Percentiles rank a stretch among this genome's conserved stretches.
phyloP scores from a whole-genome alignment of 2,888 invertebrate species.

The Ephialtes manifestator region DNA sequence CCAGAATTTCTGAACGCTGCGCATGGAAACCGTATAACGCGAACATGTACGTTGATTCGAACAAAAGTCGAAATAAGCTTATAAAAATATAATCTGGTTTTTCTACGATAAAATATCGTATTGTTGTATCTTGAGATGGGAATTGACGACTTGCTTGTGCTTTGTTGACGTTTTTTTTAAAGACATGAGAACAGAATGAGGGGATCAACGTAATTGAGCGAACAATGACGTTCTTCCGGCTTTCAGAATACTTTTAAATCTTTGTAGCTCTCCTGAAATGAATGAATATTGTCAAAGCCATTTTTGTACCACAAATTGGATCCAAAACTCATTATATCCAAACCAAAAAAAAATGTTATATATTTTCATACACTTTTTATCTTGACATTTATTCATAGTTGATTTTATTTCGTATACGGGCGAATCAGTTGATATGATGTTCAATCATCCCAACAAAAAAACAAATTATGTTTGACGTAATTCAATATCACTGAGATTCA shows the following conservation, averaged over 20 bases:
- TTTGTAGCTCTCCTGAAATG: not conserved
- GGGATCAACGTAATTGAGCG: constrained; percentile 38
- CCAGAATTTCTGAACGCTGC: constrained; percentile 39
- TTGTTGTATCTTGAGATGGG: not conserved
- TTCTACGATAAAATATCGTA: constrained; percentile 37
- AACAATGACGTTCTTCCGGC: not conserved
- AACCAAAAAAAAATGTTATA: too few relatives aligned
- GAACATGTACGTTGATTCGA: constrained; percentile 32
- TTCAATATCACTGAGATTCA: too few relatives aligned
- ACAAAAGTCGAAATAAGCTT: constrained; percentile 64
- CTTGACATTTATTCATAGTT: too few relatives aligned
- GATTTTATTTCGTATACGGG: not conserved
- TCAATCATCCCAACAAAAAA: too few relatives aligned
- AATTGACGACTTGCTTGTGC: not conserved
- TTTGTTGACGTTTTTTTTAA: constrained; percentile 3
- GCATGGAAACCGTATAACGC: constrained; percentile 28
- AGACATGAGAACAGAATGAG: constrained; percentile 3
- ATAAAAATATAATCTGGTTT: constrained; percentile 62
- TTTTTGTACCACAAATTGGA: not conserved
- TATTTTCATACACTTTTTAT: too few relatives aligned
- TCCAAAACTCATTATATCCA: not conserved
- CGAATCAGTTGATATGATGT: not conserved
- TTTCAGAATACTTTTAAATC: not conserved
- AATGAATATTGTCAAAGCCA: not conserved
- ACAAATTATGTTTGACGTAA: too few relatives aligned